A percentile compares a stretch with the other conserved stretches of the same genome.
Conservation (phyloP, 1,140 invertebrate genomes). For the Lithobius niger region DNA sequence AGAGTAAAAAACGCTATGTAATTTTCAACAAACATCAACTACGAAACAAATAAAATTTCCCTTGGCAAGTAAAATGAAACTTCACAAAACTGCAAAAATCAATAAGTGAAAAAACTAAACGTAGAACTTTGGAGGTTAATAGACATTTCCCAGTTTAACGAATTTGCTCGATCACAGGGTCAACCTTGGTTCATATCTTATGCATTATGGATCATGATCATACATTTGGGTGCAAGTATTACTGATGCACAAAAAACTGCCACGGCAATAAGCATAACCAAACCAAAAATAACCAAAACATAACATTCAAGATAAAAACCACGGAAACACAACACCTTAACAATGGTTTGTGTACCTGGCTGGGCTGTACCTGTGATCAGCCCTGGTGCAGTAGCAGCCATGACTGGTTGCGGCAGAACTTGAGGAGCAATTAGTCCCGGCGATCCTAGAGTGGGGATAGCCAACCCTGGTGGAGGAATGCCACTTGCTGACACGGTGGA, state of each 20-base stretch:
- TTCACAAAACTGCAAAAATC: too few species aligned
- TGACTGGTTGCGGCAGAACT: slow-evolving; percentile 23
- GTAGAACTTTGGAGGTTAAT: too few species aligned
- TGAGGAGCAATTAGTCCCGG: slow-evolving; percentile 23
- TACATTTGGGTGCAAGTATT: too few species aligned
- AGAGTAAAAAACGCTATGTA: too few species aligned
- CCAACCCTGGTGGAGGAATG: slow-evolving; percentile 36
- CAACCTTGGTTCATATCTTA: too few species aligned
- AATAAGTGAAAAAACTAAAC: too few species aligned
- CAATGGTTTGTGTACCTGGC: slow-evolving; percentile 7
- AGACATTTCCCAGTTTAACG: too few species aligned
- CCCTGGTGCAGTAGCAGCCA: slow-evolving; percentile 24
- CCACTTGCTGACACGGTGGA: slow-evolving; percentile 11
- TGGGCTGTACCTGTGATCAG: slow-evolving; percentile 17
- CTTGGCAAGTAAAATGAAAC: too few species aligned
- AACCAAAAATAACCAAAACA: neutral
- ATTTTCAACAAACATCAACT: too few species aligned
- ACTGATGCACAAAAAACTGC: too few species aligned
- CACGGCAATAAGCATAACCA: neutral
- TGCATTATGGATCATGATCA: neutral
- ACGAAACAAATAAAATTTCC: too few species aligned
- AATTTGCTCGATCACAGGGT: too few species aligned
- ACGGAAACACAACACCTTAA: neutral
- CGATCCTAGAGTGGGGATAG: slow-evolving; percentile 39
- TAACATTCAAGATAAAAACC: neutral